phyloP scores from a whole-genome alignment of 1,140 invertebrate genomes.

The Dendrolimus punctatus region DNA sequence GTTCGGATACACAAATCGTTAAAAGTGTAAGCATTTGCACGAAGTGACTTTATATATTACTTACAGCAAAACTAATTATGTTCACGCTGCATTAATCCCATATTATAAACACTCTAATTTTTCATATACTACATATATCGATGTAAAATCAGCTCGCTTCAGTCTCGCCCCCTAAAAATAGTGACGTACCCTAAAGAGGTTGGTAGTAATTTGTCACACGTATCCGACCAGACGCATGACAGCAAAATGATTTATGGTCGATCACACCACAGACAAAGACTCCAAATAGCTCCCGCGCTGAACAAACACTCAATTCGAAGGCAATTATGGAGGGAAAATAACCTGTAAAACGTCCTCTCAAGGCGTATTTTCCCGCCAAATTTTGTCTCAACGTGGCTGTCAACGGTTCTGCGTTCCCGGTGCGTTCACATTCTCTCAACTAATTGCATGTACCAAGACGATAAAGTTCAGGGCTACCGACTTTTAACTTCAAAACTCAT shows the following conservation, averaged over 20 bases:
- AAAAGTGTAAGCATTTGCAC: too few relatives aligned
- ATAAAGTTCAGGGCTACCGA: too few relatives aligned
- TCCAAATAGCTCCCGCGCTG: slow-evolving; percentile 54
- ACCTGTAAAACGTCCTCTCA: slow-evolving; percentile 33
- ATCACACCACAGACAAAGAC: slow-evolving; percentile 45
- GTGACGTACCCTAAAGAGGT: slow-evolving; percentile 27
- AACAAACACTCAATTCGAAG: slow-evolving; percentile 56
- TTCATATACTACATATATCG: too few relatives aligned
- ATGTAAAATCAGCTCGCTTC: not conserved
- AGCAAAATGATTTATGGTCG: slow-evolving; percentile 58
- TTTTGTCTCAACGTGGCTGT: slow-evolving; percentile 36
- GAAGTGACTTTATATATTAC: too few relatives aligned
- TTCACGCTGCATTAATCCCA: too few relatives aligned
- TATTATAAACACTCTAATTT: too few relatives aligned
- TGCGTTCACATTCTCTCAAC: slow-evolving; percentile 49
- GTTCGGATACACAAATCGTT: too few relatives aligned
- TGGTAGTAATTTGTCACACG: slow-evolving; percentile 61
- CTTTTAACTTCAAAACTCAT: too few relatives aligned
- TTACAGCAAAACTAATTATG: too few relatives aligned
- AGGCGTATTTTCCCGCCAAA: slow-evolving; percentile 49
- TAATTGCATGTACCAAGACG: slow-evolving; percentile 37
- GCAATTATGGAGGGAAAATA: slow-evolving; percentile 45
- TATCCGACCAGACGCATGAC: slow-evolving; percentile 47
- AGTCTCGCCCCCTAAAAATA: slow-evolving; percentile 13
- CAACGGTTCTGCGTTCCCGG: slow-evolving; percentile 21